phyloP scores from a whole-genome alignment of 2,113 vertebrate genomes.

The Leptosomus discolor region DNA sequence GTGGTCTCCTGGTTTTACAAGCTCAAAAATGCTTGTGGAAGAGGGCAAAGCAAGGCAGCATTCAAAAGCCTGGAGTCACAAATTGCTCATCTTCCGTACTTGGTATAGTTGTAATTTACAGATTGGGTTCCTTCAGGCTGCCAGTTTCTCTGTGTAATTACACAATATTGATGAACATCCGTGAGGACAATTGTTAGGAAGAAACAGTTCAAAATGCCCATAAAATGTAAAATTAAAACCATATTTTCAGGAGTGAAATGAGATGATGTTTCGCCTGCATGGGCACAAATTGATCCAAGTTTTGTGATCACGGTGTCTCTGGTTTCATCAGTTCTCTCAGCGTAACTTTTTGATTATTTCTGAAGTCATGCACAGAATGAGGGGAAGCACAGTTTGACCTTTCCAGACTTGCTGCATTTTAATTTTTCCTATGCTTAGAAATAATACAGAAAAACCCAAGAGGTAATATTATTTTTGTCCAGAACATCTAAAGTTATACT shows the following conservation, averaged over 20 bases:
- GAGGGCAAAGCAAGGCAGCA: not conserved
- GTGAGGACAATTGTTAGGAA: not conserved
- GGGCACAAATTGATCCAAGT: conserved; percentile 24
- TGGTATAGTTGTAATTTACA: not conserved
- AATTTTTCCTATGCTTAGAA: conserved; percentile 22
- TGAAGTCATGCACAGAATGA: conserved; percentile 18
- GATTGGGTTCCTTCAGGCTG: not conserved
- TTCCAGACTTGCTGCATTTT: conserved; percentile 22
- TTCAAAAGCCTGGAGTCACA: not conserved
- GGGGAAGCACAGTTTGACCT: conserved; percentile 15
- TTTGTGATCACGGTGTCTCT: not conserved
- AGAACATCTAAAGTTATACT: not conserved
- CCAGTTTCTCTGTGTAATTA: not conserved
- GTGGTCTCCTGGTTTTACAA: not conserved
- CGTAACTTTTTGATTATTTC: conserved; percentile 31
- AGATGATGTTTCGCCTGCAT: not conserved
- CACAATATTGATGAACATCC: not conserved
- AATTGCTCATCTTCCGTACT: not conserved
- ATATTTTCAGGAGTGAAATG: conserved; percentile 17
- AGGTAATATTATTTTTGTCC: conserved; percentile 29
- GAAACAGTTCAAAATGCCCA: conserved; percentile 3
- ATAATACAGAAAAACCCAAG: conserved; percentile 14
- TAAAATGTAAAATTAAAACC: conserved; percentile 14
- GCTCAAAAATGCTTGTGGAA: not conserved
- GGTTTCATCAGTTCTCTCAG: not conserved